Conservation (phyloP, 2,797 vertebrate genomes). For the Lemur catta region DNA sequence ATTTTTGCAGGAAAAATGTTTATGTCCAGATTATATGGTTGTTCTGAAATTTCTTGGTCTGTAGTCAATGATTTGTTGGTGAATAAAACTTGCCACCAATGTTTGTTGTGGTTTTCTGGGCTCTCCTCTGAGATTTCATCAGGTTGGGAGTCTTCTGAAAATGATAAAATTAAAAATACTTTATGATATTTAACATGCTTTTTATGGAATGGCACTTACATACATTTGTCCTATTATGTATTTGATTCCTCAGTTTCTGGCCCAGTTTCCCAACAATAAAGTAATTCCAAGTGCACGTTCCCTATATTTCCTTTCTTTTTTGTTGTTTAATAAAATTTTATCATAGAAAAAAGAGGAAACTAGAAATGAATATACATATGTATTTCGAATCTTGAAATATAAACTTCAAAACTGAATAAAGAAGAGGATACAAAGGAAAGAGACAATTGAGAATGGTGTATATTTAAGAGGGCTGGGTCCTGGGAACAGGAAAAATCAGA, state of each 20-base stretch:
- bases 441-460: neutral
- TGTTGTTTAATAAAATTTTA: neutral
- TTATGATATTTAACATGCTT: neutral
- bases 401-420: neutral
- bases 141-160: constrained; percentile 42
- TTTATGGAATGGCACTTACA: neutral
- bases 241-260: neutral
- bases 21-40: neutral
- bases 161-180: constrained; percentile 38
- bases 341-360: neutral
- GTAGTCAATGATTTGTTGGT: constrained; percentile 27
- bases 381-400: neutral
- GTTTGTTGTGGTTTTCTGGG: constrained; percentile 4
- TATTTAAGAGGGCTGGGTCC: neutral
- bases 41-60: neutral
- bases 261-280: neutral
- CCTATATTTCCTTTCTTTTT: neutral
- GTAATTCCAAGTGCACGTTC: neutral
- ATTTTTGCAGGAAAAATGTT: constrained; percentile 14
- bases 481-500: neutral
- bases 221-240: neutral
- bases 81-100: constrained; percentile 31
- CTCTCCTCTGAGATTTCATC: constrained; percentile 36
- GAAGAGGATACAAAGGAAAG: neutral
- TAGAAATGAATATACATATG: neutral